phyloP scores from a whole-genome alignment of 2,113 vertebrate species.

The Urocynchramus pylzowi region DNA sequence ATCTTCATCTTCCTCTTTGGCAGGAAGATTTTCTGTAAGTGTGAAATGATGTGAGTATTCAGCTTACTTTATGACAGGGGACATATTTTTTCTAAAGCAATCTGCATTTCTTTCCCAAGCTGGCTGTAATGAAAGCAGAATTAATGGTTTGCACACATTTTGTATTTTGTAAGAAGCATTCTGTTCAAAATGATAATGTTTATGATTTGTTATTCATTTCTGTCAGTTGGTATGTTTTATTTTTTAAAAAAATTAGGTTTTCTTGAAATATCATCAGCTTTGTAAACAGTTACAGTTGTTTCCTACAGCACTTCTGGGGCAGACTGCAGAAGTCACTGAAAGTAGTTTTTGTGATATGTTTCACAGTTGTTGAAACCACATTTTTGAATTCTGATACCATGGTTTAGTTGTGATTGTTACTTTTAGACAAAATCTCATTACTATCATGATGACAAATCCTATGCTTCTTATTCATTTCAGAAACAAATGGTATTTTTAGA shows the following conservation, averaged over 20 bases:
- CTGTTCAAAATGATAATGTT: slow-evolving; percentile 4
- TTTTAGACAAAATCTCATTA: not conserved
- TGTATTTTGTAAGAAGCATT: slow-evolving; percentile 21
- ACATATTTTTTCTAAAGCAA: not conserved
- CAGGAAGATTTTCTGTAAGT: not conserved
- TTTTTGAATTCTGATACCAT: not conserved
- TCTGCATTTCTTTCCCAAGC: not conserved
- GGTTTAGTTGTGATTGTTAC: not conserved
- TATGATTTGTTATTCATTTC: not conserved
- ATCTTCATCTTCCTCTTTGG: not conserved
- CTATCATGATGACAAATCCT: not conserved
- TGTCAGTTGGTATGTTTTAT: not conserved
- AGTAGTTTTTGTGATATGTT: not conserved
- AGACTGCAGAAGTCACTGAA: not conserved
- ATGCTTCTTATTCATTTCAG: not conserved
- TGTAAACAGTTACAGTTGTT: not conserved
- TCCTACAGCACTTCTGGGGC: not conserved
- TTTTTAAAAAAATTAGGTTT: not conserved
- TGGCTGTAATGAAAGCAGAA: not conserved
- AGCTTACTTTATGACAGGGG: not conserved
- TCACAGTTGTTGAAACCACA: not conserved
- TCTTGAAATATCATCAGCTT: slow-evolving; percentile 23
- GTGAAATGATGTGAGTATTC: not conserved
- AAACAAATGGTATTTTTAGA: not conserved
- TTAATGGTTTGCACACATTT: not conserved